phyloP scores from a whole-genome alignment of 2,888 invertebrate genomes.

The Torymus auratus region DNA sequence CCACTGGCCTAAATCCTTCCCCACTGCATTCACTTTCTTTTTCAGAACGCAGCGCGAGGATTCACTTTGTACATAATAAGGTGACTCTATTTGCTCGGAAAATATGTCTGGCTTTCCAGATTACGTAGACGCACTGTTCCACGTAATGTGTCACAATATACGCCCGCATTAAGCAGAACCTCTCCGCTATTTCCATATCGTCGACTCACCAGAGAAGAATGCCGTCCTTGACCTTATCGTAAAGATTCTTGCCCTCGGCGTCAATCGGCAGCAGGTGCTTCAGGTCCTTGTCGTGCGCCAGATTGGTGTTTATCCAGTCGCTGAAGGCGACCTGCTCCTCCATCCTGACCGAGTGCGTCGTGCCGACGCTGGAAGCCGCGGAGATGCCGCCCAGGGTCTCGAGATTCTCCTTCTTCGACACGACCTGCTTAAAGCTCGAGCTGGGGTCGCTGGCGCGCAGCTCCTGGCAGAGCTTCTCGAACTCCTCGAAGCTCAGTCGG shows the following conservation, averaged over 20 bases:
- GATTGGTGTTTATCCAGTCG: constrained; percentile 98
- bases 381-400: constrained; percentile 96
- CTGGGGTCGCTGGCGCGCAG: constrained; percentile 94
- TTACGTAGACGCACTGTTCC: too few species aligned
- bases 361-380: constrained; percentile 95
- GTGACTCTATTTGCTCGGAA: too few species aligned
- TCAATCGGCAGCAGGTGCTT: constrained; percentile 94
- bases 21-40: too few species aligned
- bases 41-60: too few species aligned
- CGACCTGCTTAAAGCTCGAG: constrained; percentile 94
- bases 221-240: constrained; percentile 96
- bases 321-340: constrained; percentile 99
- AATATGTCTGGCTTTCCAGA: too few species aligned
- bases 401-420: constrained; percentile 93
- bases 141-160: too few species aligned
- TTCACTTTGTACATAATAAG: too few species aligned
- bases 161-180: too few species aligned
- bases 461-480: constrained; percentile 91
- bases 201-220: constrained; percentile 90
- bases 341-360: constrained; percentile 95
- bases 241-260: constrained; percentile 92
- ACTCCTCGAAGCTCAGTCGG: constrained; percentile 91
- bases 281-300: constrained; percentile 92
- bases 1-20: too few species aligned
- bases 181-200: too few species aligned